A percentile compares a stretch with the other conserved stretches of the same genome.
Evolutionary conservation across 2,797 vertebrate species (phyloP).

Genomic region (Pangasius krempfi): DNA sequence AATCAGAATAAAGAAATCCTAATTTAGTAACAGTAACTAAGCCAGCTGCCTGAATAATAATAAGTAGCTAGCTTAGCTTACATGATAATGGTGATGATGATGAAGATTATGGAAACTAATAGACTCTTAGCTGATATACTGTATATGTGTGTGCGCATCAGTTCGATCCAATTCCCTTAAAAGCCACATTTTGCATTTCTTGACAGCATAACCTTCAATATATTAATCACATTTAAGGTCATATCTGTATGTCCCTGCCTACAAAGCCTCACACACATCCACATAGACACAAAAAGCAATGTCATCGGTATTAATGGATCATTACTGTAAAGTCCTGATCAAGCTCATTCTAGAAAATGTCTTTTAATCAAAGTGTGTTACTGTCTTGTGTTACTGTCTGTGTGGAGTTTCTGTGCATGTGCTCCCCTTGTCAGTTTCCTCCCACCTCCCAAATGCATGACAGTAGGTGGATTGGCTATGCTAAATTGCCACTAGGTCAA

Average conservation of each 20-base stretch:
- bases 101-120: constrained; percentile 33
- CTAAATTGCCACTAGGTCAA: not conserved
- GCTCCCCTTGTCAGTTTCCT: not conserved
- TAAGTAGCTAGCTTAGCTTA: not conserved
- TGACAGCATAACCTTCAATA: constrained; percentile 14
- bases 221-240: constrained; percentile 51
- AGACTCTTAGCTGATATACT: constrained; percentile 15
- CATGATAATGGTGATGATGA: constrained; percentile 28
- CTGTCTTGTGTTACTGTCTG: not conserved
- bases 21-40: not conserved
- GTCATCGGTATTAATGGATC: constrained; percentile 9
- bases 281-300: constrained; percentile 18
- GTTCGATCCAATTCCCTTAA: constrained; percentile 50
- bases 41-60: not conserved
- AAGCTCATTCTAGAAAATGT: not conserved
- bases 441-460: not conserved
- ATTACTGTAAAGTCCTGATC: constrained; percentile 7
- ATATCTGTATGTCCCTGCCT: not conserved
- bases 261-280: constrained; percentile 16
- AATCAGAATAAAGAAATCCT: not conserved
- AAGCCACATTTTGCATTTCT: constrained; percentile 39
- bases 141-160: not conserved
- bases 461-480: not conserved
- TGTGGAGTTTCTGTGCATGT: not conserved
- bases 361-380: not conserved